Base-by-base conservation (phyloP, 2,888 invertebrate species). In the Archips xylosteana region DNA sequence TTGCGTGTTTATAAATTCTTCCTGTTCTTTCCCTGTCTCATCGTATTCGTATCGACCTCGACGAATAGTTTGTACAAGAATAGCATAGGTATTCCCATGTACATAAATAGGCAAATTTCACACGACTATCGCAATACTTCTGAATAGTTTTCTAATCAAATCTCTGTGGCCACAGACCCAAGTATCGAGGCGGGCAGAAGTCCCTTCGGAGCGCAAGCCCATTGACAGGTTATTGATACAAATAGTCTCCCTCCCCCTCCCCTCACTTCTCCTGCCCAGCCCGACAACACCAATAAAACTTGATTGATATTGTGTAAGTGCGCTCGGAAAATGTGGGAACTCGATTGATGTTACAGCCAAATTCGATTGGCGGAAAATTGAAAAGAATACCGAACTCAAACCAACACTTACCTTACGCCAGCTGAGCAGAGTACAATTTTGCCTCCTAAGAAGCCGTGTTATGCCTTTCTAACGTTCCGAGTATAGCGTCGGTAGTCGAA, bases 151-250 rank as follows among this genome's bases (percentile, higher is more conserved):
- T 80, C 88, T 91, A 92, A 94, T 91, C 92, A 92, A 94, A 95
- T 92, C 92, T 84, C 82, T 89, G 91, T 86, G 90, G 89, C 86
- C 88, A 86, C 83, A 87, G 85, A 84, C 75, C 83, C 88, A 85
- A 87, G 89, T 85, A 88, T 88, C 87, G 89, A 85, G 84, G 86
- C 86, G 88, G 87, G 86, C 88, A 87, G 84, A 87, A 85, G 87
- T 92, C 92, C 92, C 93, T 77, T 82, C 82, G 89, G 92, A 85
- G 84, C 83, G 89, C 88, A 86, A 88, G 89, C 85, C 92, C 93
- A 94, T 95, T 95, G 94, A 95, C 95, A 94, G 94, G 94, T 94
- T 94, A 94, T 93, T 94, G 94, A 94, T 94, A 94, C 94, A 93
- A 94, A 94, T 94, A 91, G 92, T 90, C 90, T 82, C 84, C 87